These are phyloP conservation scores for Diachrysia chrysitis DNA, from an alignment of 2,888 invertebrate species.

Conservation along the genomic window DNA sequence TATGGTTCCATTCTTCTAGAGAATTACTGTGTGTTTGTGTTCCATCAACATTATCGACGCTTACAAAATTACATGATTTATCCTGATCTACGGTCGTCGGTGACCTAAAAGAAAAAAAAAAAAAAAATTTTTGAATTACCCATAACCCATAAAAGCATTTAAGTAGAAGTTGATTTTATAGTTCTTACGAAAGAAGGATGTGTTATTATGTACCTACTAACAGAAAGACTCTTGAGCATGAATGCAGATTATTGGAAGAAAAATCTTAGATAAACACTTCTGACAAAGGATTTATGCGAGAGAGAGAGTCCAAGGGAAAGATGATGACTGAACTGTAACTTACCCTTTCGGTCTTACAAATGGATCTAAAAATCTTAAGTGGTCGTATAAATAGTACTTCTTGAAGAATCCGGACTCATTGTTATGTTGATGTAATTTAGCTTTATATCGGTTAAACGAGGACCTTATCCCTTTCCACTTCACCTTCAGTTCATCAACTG, in stretches of 20 bases:
- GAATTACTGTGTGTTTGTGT: constrained; percentile 43
- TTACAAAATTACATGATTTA: constrained; percentile 35
- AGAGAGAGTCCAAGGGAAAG: too few species aligned
- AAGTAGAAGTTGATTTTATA: not conserved
- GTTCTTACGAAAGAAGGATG: too few species aligned
- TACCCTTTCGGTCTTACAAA: constrained; percentile 64
- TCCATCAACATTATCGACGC: constrained; percentile 44
- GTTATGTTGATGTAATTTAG: constrained; percentile 48
- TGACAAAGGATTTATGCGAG: not conserved
- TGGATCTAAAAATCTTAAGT: constrained; percentile 65
- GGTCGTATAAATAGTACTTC: constrained; percentile 68
- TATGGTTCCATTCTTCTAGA: constrained; percentile 52
- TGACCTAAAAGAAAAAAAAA: constrained; percentile 22
- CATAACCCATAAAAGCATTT: not conserved
- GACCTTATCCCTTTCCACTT: constrained; percentile 73
- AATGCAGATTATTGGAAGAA: too few species aligned
- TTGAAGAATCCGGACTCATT: constrained; percentile 41
- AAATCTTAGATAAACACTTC: too few species aligned
- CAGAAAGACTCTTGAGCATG: too few species aligned
- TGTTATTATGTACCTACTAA: too few species aligned
- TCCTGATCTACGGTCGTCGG: constrained; percentile 26
- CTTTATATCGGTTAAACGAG: constrained; percentile 66
- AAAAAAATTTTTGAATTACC: not conserved
- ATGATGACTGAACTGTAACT: constrained; percentile 14
- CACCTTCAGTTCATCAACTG: constrained; percentile 66